These are phyloP conservation scores for Drosophila borealis DNA, from an alignment of 2,888 invertebrate species.

Conservation along the genomic window DNA sequence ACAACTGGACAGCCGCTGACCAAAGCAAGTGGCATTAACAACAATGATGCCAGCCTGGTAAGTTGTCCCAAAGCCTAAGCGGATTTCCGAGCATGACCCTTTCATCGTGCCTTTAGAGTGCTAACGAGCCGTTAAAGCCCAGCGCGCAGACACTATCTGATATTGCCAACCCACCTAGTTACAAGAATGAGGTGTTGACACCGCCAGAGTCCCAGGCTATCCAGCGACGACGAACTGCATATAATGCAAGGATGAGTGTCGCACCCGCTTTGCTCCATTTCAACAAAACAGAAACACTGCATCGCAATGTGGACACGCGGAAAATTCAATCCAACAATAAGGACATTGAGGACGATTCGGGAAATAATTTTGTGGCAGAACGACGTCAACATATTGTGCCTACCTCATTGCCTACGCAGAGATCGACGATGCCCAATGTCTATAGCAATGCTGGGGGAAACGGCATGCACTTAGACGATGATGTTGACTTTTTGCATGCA, in stretches of 20 bases:
- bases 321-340: slow-evolving; percentile 85
- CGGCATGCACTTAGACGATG: slow-evolving; percentile 83
- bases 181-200: slow-evolving; percentile 82
- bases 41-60: slow-evolving; percentile 78
- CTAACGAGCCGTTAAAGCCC: slow-evolving; percentile 82
- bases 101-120: slow-evolving; percentile 62
- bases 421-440: slow-evolving; percentile 84
- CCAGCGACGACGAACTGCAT: slow-evolving; percentile 36
- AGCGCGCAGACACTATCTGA: slow-evolving; percentile 62
- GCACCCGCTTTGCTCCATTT: slow-evolving; percentile 23
- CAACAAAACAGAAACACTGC: slow-evolving; percentile 78
- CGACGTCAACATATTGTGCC: slow-evolving; percentile 83
- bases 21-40: slow-evolving; percentile 63
- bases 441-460: slow-evolving; percentile 85
- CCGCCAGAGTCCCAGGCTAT: slow-evolving; percentile 49
- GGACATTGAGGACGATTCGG: slow-evolving; percentile 84
- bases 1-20: slow-evolving; percentile 82
- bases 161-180: slow-evolving; percentile 75
- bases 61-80: slow-evolving; percentile 38
- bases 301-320: slow-evolving; percentile 83
- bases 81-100: slow-evolving; percentile 16
- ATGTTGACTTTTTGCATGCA: slow-evolving; percentile 83
- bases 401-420: slow-evolving; percentile 82
- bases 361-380: slow-evolving; percentile 84
- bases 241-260: slow-evolving; percentile 20